Conservation (phyloP, 1,140 invertebrate genomes). For the Popillia japonica region DNA sequence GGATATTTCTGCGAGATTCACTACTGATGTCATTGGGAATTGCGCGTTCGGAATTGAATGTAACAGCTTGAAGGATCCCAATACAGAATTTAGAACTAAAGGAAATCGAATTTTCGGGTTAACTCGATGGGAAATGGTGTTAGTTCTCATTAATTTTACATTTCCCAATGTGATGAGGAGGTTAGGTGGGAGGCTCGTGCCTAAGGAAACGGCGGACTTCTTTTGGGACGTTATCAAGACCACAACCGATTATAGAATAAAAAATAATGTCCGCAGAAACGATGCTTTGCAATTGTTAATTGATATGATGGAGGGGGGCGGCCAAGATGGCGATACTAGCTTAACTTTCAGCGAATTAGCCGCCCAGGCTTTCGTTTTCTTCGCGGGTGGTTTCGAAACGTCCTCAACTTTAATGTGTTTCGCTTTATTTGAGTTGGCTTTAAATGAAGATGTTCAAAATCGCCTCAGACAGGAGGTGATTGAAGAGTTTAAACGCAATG, state of each 20-base stretch:
- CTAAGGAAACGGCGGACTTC: not conserved
- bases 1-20: conserved; percentile 58
- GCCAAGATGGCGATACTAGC: not conserved
- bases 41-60: conserved; percentile 61
- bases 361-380: conserved; percentile 44
- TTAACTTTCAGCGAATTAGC: conserved; percentile 41
- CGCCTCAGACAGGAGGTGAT: conserved; percentile 61
- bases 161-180: not conserved
- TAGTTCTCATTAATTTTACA: not conserved
- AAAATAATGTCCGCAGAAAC: conserved; percentile 32
- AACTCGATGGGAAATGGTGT: not conserved
- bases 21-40: conserved; percentile 67
- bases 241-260: conserved; percentile 6
- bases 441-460: conserved; percentile 60
- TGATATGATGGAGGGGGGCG: not conserved
- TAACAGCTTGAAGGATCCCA: conserved; percentile 24
- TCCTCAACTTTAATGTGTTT: conserved; percentile 61
- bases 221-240: conserved; percentile 25
- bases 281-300: conserved; percentile 37
- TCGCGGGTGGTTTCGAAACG: conserved; percentile 63
- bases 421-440: conserved; percentile 61
- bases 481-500: conserved; percentile 59
- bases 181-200: not conserved
- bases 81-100: conserved; percentile 15
- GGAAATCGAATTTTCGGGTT: not conserved